Evolutionary conservation across 2,113 vertebrate genomes (phyloP).

Genomic region (Accipiter cooperii): DNA sequence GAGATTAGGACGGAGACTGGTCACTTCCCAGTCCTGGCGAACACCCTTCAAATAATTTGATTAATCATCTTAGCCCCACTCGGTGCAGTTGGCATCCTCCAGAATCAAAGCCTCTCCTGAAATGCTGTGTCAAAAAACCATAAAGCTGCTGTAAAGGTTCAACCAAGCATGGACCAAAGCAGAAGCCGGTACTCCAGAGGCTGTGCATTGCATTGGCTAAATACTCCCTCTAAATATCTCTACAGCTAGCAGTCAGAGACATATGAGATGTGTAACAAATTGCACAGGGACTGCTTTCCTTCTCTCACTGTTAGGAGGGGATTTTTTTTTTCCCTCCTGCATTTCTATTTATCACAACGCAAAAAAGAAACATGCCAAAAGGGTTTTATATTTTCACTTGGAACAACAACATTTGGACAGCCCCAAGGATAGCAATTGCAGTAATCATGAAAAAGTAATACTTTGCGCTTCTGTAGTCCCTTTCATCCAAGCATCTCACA

Average conservation of each 20-base stretch:
- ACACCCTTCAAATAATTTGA: conserved; percentile 40
- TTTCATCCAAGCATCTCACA: conserved; percentile 13
- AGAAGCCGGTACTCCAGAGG: neutral
- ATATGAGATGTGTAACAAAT: conserved; percentile 45
- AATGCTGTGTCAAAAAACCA: neutral
- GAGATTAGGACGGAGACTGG: conserved; percentile 37
- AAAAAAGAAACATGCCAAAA: conserved; percentile 14
- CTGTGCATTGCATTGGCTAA: conserved; percentile 17
- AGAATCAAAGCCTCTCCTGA: conserved; percentile 12
- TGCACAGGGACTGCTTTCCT: conserved; percentile 35
- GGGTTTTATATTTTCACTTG: conserved; percentile 3
- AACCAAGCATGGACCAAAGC: conserved; percentile 49
- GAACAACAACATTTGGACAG: conserved; percentile 33
- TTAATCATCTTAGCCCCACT: conserved; percentile 44
- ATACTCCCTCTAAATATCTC: conserved; percentile 21
- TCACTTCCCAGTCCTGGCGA: conserved; percentile 42
- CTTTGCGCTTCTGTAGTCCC: neutral
- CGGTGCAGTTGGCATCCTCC: neutral
- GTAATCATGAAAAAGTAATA: conserved; percentile 52
- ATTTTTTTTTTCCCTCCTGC: neutral
- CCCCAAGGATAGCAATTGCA: conserved; percentile 7
- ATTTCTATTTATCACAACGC: neutral
- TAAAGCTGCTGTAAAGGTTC: conserved; percentile 33
- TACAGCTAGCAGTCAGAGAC: conserved; percentile 31
- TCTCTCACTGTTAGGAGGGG: neutral